phyloP scores from a whole-genome alignment of 1,140 invertebrate species.

The Paraescarpia echinospica region DNA sequence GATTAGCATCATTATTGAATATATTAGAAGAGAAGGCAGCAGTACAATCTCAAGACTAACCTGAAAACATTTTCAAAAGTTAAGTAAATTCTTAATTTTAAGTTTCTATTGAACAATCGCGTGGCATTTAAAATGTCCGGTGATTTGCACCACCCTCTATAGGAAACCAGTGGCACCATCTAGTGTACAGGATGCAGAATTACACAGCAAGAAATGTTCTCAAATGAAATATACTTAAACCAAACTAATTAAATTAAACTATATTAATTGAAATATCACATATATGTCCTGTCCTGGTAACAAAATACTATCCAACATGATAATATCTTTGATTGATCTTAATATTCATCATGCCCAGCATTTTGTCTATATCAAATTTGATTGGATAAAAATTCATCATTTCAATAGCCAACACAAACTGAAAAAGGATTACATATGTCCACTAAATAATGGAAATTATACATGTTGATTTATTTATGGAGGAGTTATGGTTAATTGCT shows the following conservation, averaged over 20 bases:
- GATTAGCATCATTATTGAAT: not conserved
- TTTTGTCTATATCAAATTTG: not conserved
- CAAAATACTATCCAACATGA: not conserved
- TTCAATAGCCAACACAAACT: not conserved
- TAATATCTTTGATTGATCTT: not conserved
- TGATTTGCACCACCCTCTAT: too few relatives aligned
- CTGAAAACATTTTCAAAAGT: not conserved
- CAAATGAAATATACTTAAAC: too few relatives aligned
- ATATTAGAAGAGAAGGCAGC: not conserved
- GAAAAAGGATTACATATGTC: not conserved
- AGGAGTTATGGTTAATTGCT: not conserved
- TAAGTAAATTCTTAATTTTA: too few relatives aligned
- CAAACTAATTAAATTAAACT: not conserved
- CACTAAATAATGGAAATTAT: not conserved
- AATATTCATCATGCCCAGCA: not conserved
- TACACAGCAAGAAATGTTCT: too few relatives aligned
- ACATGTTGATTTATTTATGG: too few relatives aligned
- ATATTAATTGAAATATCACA: not conserved
- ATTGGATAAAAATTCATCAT: not conserved
- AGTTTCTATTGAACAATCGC: too few relatives aligned
- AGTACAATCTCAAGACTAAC: not conserved
- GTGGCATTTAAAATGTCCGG: too few relatives aligned
- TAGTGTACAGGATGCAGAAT: too few relatives aligned
- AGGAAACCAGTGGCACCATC: too few relatives aligned
- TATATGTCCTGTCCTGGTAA: not conserved